A percentile compares a stretch with the other conserved stretches of the same genome.
Evolutionary conservation across 2,888 invertebrate species (phyloP).

Genomic region (Sepioteuthis lessoniana): DNA sequence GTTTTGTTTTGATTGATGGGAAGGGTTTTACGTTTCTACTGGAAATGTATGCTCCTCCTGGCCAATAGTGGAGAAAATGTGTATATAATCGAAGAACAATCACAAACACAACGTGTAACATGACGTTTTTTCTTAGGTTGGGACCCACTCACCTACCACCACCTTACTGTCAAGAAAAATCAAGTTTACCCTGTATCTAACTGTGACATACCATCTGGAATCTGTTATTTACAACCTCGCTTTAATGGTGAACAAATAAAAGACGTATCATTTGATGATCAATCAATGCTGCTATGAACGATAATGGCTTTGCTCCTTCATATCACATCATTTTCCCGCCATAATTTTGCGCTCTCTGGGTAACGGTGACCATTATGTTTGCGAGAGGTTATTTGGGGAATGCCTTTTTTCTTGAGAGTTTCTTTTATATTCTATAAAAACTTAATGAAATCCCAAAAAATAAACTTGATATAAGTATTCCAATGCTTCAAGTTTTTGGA

Average conservation of each 20-base stretch:
- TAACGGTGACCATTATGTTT: background rate
- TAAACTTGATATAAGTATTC: too few species aligned
- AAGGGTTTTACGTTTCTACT: too few species aligned
- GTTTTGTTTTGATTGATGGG: too few species aligned
- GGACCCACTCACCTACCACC: background rate
- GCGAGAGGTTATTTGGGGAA: background rate
- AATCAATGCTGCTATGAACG: background rate
- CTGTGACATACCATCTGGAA: background rate
- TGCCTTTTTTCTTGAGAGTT: too few species aligned
- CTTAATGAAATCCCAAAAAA: too few species aligned
- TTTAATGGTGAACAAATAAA: constrained; percentile 25
- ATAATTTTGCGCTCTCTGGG: background rate
- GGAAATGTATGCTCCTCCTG: too few species aligned
- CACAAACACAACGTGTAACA: background rate
- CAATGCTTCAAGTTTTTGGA: too few species aligned
- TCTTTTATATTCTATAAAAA: too few species aligned
- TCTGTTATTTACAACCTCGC: background rate
- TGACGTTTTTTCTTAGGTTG: background rate
- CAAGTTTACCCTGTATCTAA: background rate
- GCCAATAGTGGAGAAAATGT: too few species aligned
- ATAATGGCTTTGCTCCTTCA: background rate
- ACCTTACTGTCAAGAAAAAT: background rate
- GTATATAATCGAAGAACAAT: background rate
- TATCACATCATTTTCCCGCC: background rate
- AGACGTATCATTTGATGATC: background rate